Evolutionary conservation across 2,797 vertebrate species (phyloP), one percentile per base, ranked within the genome.

Genomic region (Danio albolineatus): DNA sequence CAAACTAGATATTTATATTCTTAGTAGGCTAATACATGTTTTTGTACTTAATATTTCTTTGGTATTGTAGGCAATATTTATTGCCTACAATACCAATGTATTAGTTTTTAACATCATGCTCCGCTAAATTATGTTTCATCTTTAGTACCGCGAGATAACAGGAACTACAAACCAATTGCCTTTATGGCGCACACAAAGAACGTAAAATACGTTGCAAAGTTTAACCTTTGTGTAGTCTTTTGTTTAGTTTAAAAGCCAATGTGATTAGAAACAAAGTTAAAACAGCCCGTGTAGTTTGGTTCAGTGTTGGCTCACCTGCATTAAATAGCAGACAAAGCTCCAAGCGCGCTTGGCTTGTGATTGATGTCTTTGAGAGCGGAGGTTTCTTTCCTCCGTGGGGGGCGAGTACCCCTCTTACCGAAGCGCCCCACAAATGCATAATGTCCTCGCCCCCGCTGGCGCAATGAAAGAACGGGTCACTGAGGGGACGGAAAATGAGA

Each of bases 401-500:
- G 78, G 78, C 19, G 46, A 70, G 56, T 54, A 71, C 59, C 67
- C 72, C 75, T 76, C 67, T 72, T 62, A 14, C 62, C 16, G 65
- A 75, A 49, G 78, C 78, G 41, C 57, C 81, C 74, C 65, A 73
- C 14, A 75, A 72, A 82, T 65, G 49, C 76, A 70, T 83, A 82
- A 85, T 80, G 75, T 75, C 59, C 62, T 51, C 61, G 21, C 73
- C 62, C 78, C 78, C 76, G 53, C 83, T 56, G 66, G 67, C 64
- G 65, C 64, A 57, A 51, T 66, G 79, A 84, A 81, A 64, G 82
- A 54, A 43, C 44, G 64, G 81, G 81, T 85, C 83, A 79, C 57
- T 49, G 78, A 85, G 73, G 82, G 81, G 78, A 78, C 53, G 65
- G 82, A 83, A 82, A 79, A 82, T 54, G 83, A 86, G 83, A 54